phyloP scores from a whole-genome alignment of 2,797 vertebrate species.

The Calcarius lapponicus region DNA sequence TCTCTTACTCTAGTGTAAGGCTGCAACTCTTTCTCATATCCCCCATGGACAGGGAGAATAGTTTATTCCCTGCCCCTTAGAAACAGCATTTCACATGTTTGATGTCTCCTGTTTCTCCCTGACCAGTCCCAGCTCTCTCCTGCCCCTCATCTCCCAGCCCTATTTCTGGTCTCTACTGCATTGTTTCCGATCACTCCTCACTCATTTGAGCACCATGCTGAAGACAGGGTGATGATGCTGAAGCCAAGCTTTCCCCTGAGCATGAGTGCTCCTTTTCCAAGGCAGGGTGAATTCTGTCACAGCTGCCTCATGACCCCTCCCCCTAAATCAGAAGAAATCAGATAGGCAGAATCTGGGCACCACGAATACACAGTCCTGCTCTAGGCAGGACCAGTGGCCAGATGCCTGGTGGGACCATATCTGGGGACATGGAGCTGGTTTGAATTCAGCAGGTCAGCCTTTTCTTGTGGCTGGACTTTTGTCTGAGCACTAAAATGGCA shows the following conservation, averaged over 20 bases:
- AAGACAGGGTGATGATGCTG: neutral
- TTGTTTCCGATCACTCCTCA: neutral
- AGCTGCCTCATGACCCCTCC: fast-evolving
- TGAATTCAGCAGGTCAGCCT: neutral
- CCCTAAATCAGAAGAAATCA: neutral
- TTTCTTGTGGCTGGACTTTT: neutral
- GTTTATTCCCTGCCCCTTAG: neutral
- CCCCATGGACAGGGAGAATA: neutral
- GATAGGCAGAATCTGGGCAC: neutral
- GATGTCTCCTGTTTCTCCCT: neutral
- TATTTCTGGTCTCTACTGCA: neutral
- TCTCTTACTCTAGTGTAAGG: neutral
- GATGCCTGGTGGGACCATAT: neutral
- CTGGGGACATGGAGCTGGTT: neutral
- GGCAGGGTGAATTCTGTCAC: neutral
- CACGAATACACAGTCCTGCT: neutral
- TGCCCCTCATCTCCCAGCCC: neutral
- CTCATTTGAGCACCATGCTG: neutral
- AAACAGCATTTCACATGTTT: neutral
- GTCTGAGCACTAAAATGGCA: neutral
- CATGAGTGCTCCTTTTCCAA: neutral
- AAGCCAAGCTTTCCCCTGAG: neutral
- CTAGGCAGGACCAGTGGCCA: neutral
- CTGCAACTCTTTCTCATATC: neutral
- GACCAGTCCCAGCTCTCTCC: neutral